phyloP scores from a whole-genome alignment of 2,888 invertebrate genomes.

The Strigamia maritima region DNA sequence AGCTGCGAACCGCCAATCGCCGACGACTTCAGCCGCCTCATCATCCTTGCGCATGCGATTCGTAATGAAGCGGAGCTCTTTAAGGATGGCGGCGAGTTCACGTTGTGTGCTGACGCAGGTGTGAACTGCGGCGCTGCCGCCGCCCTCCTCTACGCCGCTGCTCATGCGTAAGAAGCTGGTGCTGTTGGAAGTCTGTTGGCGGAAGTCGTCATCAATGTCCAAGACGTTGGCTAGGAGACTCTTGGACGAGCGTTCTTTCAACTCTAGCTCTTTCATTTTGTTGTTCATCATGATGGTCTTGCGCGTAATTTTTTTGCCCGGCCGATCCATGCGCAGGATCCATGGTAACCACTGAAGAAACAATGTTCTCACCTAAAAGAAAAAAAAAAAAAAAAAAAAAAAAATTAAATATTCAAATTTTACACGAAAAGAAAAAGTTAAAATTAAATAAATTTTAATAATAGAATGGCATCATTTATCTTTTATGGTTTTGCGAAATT shows the following conservation, averaged over 20 bases:
- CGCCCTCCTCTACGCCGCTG: constrained; percentile 58
- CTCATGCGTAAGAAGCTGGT: constrained; percentile 53
- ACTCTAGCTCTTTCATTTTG: constrained; percentile 78
- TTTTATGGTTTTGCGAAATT: too few relatives aligned
- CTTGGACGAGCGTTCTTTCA: constrained; percentile 89
- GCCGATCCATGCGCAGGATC: constrained; percentile 92
- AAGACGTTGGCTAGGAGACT: constrained; percentile 93
- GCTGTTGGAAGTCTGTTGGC: constrained; percentile 59
- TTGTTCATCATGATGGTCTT: constrained; percentile 86
- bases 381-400: too few relatives aligned
- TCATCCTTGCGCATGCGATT: constrained; percentile 92
- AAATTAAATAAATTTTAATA: too few relatives aligned
- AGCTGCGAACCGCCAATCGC: constrained; percentile 99
- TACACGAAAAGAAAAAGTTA: too few relatives aligned
- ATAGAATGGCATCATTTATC: too few relatives aligned
- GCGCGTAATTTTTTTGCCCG: constrained; percentile 88
- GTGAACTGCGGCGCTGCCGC: constrained; percentile 42
- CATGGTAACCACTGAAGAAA: constrained; percentile 98
- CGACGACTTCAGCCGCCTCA: constrained; percentile 86
- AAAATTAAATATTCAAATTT: too few relatives aligned
- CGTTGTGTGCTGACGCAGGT: constrained; percentile 44
- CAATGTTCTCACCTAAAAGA: constrained; percentile 78
- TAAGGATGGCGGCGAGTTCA: constrained; percentile 89
- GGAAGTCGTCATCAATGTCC: constrained; percentile 95
- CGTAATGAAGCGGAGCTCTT: constrained; percentile 90